Conservation (phyloP, 2,113 vertebrate genomes). For the Falco punctatus region DNA sequence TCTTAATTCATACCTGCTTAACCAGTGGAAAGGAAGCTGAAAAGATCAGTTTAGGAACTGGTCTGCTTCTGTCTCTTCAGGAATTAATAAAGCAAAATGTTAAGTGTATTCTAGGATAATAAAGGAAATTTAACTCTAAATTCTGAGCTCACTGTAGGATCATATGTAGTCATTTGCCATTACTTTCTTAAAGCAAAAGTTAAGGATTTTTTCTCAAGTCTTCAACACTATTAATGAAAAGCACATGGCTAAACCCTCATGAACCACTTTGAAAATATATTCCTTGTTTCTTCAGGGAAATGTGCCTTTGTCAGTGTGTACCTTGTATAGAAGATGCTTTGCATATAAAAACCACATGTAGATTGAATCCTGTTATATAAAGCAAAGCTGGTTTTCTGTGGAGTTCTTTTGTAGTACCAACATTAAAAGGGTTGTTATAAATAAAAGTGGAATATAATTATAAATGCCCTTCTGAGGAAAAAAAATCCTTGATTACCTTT, state of each 20-base stretch:
- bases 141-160: background rate
- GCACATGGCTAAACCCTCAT: background rate
- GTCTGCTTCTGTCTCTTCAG: background rate
- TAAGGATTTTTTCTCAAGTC: background rate
- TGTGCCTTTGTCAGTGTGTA: background rate
- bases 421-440: conserved; percentile 72
- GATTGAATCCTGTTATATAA: conserved; percentile 55
- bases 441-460: conserved; percentile 77
- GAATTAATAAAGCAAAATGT: background rate
- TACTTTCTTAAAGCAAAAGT: background rate
- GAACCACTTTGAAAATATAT: conserved; percentile 28
- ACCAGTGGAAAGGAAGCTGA: background rate
- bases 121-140: background rate
- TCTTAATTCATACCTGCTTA: background rate
- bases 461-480: conserved; percentile 68
- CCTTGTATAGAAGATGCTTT: conserved; percentile 43
- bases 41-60: background rate
- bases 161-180: background rate
- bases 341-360: conserved; percentile 65
- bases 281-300: conserved; percentile 49
- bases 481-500: conserved; percentile 74
- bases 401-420: conserved; percentile 69
- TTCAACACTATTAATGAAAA: background rate
- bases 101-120: background rate
- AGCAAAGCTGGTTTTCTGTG: conserved; percentile 58